phyloP scores from a whole-genome alignment of 30 jellyfish, hydroid and myxozoan genomes.

The Cassiopea xamachana region DNA sequence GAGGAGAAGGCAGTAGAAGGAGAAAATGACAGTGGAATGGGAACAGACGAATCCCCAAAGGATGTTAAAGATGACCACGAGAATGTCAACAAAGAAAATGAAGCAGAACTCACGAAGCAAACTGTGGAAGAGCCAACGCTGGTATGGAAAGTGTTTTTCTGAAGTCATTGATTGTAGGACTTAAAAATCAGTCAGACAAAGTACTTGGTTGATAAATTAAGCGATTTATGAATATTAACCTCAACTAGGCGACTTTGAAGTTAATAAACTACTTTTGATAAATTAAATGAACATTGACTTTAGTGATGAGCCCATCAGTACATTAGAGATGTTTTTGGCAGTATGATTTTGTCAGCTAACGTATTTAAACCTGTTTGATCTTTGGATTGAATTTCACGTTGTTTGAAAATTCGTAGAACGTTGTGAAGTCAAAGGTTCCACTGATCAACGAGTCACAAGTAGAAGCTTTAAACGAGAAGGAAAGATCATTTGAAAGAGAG shows the following conservation, averaged over 20 bases:
- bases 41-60: background rate
- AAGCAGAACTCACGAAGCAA: constrained; percentile 6
- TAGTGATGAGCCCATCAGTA: no score
- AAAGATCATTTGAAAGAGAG: constrained; percentile 26
- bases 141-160: background rate
- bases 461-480: constrained; percentile 10
- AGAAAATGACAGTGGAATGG: constrained; percentile 43
- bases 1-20: constrained; percentile 43
- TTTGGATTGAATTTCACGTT: no score
- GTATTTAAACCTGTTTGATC: no score
- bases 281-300: no score
- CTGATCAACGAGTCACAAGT: background rate
- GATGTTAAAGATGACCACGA: constrained; percentile 35
- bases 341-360: no score
- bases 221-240: no score
- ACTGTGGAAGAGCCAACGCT: background rate
- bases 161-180: background rate
- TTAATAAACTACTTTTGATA: no score
- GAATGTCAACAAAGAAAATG: constrained; percentile 18
- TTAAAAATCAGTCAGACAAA: background rate
- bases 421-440: background rate
- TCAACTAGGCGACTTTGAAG: no score
- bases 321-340: no score
- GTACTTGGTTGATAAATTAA: no score
- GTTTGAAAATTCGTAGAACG: background rate